phyloP scores from a whole-genome alignment of 2,113 vertebrate species.

The Ictalurus punctatus region DNA sequence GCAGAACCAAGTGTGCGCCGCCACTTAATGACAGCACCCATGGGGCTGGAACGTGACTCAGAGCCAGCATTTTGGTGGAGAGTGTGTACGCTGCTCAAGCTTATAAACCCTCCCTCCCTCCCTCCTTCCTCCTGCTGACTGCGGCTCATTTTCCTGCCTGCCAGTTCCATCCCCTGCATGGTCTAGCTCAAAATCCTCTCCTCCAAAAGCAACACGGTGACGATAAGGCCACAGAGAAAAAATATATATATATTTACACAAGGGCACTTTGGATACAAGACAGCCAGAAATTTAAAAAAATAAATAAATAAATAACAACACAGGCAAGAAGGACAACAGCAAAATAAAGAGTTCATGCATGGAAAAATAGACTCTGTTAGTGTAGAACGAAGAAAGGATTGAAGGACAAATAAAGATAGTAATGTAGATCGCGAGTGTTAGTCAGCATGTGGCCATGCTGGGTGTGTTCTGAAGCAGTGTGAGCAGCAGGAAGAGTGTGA shows the following conservation, averaged over 20 bases:
- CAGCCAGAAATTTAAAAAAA: slow-evolving; percentile 43
- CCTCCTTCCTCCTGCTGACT: slow-evolving; percentile 4
- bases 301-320: neutral
- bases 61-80: neutral
- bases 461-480: slow-evolving; percentile 80
- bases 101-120: neutral
- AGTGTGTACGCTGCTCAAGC: slow-evolving; percentile 7
- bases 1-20: neutral
- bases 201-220: slow-evolving; percentile 55
- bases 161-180: slow-evolving; percentile 43
- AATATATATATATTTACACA: slow-evolving; percentile 39
- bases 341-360: slow-evolving; percentile 41
- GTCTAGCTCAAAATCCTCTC: slow-evolving; percentile 13
- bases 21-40: slow-evolving; percentile 24
- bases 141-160: slow-evolving; percentile 26
- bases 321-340: slow-evolving; percentile 41
- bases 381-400: slow-evolving; percentile 15
- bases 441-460: slow-evolving; percentile 80
- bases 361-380: slow-evolving; percentile 42
- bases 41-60: neutral
- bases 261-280: slow-evolving; percentile 41
- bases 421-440: slow-evolving; percentile 9
- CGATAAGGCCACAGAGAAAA: slow-evolving; percentile 50
- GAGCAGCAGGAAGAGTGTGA: slow-evolving; percentile 87
- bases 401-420: neutral